Base-by-base conservation (phyloP, 2,113 vertebrate genomes). In the Hirundichthys speculiger region DNA sequence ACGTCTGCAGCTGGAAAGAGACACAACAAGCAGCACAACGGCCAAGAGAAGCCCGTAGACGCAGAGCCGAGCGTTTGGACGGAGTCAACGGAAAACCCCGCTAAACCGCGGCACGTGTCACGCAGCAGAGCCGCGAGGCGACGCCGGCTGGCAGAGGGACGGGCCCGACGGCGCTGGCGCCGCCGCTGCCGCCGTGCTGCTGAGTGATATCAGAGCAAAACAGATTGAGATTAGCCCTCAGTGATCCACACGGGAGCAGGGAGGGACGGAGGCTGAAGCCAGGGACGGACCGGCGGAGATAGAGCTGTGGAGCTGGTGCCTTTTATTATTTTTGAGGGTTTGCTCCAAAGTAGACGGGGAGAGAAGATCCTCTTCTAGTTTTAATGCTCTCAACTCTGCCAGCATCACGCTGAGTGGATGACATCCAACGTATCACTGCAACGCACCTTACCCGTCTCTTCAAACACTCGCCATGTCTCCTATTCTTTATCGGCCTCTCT, bases 211-310 rank as follows among this genome's bases (percentile, higher is more conserved):
- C 89, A 55, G 86, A 73, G 63, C 3, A 46, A 90, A 92, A 88
- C 90, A 92, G 88, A 89, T 75, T 88, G 89, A 90, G 89, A 92
- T 90, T 91, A 86, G 81, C 80, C 69, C 62, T 68, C 69, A 67
- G 68, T 77, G 79, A 86, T 88, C 86, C 85, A 86, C 68, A 76
- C 72, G 73, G 73, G 69, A 68, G 80, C 56, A 68, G 58, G 57
- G 72, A 73, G 47, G 67, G 68, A 75, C 60, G 70, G 57, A 41
- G 57, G 65, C 43, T 22, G 60, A 48, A 53, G 64, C 0, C 43
- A 64, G 68, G 57, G 58, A 64, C 22, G 49, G 65, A 49, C 67
- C 47, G 41, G 54, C 1, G 5, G 60, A 61, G 78, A 65, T 25
- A 63, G 43, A 61, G 68, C 62, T 57, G 41, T 48, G 22, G 68